Base-by-base conservation (phyloP, 2,113 vertebrate species). In the Grammomys dolichurus region DNA sequence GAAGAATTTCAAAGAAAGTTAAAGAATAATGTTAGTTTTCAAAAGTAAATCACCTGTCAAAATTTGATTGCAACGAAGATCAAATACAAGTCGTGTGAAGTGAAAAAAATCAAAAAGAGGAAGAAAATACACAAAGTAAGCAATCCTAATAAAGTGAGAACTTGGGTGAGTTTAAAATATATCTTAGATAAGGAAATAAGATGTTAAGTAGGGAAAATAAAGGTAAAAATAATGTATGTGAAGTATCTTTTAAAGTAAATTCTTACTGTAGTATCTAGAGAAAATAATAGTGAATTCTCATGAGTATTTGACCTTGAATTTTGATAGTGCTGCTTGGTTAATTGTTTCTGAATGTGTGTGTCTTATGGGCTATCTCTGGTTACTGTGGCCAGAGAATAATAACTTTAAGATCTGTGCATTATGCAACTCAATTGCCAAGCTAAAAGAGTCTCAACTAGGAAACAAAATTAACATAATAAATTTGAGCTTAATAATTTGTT, bases 41-140 rank as follows among this genome's bases (percentile, higher is more conserved):
- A 24, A 88, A 92, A 97, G 54, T 56, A 75, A 77, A 72, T 67
- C 56, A 93, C 26, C 70, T 81, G 75, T 81, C 43, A 96, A 95
- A 93, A 24, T 63, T 58, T 92, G 80, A 89, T 88, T 77, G 58
- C 54, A 87, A 93, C 33, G 9, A 86, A 87, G 63, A 91, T 95
- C 26, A 96, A 97, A 90, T 89, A 11, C 1, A 31, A 90, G 2
- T 46, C 76, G 10, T 1, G 16, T 54, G 7, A 9, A 84, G 13
- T 43, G 19, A 67, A 92, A 72, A 65, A 96, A 70, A 58, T 20
- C 28, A 60, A 89, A 76, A 48, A 0, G 5, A 1, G 2, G 2
- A 24, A 36, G 20, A 5, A 76, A 48, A 4, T 63, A 76, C n/a
- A 90, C n/a, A 82, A 81, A 26, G 17, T n/a, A 95, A 76, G 14